These are phyloP conservation scores for Catocala fraxini DNA, from an alignment of 2,888 invertebrate species.

Conservation along the genomic window DNA sequence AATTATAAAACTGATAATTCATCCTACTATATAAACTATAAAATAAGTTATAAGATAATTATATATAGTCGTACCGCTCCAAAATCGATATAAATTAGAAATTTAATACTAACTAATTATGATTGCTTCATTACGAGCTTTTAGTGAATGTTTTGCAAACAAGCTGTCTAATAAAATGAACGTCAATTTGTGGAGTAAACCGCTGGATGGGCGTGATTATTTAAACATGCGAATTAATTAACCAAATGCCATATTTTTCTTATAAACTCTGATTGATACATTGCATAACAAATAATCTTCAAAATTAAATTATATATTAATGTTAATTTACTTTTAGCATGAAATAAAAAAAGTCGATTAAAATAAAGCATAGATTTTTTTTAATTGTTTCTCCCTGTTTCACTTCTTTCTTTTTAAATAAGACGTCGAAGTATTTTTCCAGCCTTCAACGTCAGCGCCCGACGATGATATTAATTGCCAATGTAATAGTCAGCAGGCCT, in stretches of 20 bases:
- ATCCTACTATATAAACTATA: no score
- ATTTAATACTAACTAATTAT: conserved; percentile 40
- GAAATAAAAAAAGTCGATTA: no score
- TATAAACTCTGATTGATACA: no score
- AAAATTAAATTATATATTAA: no score
- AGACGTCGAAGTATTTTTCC: conserved; percentile 1
- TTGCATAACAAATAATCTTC: no score
- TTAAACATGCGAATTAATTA: neutral
- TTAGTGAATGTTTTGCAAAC: conserved; percentile 36
- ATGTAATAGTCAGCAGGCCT: conserved; percentile 20
- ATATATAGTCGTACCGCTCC: no score
- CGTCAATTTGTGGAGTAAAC: conserved; percentile 26
- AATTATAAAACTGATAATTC: no score
- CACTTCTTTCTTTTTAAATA: neutral
- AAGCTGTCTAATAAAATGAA: conserved; percentile 30
- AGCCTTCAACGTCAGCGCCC: conserved; percentile 10
- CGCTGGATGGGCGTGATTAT: conserved; percentile 19
- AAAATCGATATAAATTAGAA: conserved; percentile 36
- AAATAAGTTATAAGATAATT: no score
- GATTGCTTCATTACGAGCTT: conserved; percentile 38
- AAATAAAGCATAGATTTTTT: no score
- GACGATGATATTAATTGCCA: conserved; percentile 18
- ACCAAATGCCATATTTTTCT: neutral
- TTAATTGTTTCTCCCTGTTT: no score
- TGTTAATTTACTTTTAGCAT: no score